Evolutionary conservation across 2,888 invertebrate species (phyloP).

Genomic region (Omphaloscelis lunosa): DNA sequence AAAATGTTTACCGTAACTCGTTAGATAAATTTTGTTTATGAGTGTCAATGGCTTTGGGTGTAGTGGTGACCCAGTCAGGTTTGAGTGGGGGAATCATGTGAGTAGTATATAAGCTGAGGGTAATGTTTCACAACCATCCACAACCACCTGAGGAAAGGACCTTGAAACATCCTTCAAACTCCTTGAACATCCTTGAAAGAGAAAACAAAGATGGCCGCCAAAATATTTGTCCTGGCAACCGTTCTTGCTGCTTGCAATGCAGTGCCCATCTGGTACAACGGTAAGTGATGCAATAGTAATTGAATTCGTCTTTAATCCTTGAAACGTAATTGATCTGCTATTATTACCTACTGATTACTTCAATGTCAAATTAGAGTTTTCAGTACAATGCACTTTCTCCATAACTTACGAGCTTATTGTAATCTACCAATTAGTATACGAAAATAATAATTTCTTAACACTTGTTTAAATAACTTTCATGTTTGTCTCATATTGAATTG

Average conservation of each 20-base stretch:
- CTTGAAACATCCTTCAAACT: constrained; percentile 19
- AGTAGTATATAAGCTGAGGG: constrained; percentile 85
- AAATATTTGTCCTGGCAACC: constrained; percentile 77
- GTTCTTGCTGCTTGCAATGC: constrained; percentile 77
- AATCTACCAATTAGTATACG: not conserved
- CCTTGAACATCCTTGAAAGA: constrained; percentile 69
- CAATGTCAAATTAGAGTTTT: not conserved
- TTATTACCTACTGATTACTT: not conserved
- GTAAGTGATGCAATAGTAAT: constrained; percentile 61
- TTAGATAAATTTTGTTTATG: constrained; percentile 81
- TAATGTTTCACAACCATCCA: constrained; percentile 84
- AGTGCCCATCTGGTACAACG: constrained; percentile 76
- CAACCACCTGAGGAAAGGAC: constrained; percentile 80
- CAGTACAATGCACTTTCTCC: not conserved
- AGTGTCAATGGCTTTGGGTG: constrained; percentile 83
- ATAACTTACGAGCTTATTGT: not conserved
- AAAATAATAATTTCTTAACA: not conserved
- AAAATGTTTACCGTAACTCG: constrained; percentile 83
- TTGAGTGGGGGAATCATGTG: constrained; percentile 79
- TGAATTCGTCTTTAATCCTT: constrained; percentile 14
- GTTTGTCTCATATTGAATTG: constrained; percentile 17
- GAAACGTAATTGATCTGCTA: constrained; percentile 13
- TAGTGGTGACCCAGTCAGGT: constrained; percentile 79
- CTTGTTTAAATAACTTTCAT: not conserved
- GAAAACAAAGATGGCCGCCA: constrained; percentile 79